Percentiles rank a stretch among this genome's conserved stretches.
Conservation (phyloP, 2,888 invertebrate genomes). For the Teleiodes luculella region DNA sequence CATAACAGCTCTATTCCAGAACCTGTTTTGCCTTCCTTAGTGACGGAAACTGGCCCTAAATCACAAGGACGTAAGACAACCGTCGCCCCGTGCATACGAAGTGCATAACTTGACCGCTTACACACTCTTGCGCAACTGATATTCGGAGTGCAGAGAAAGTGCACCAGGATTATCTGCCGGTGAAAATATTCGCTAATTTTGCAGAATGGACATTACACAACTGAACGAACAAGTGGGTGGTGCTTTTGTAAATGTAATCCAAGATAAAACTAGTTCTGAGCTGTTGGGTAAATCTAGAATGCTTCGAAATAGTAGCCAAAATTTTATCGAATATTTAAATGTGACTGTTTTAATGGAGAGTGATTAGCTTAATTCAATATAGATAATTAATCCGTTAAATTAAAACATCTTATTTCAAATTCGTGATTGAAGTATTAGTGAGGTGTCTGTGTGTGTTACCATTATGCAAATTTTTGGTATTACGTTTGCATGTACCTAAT, state of each 20-base stretch:
- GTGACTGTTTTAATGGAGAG: background rate
- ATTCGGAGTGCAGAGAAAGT: conserved; percentile 59
- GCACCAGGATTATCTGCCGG: conserved; percentile 41
- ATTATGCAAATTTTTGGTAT: background rate
- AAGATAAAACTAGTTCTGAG: background rate
- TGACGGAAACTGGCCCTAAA: conserved; percentile 8
- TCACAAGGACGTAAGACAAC: background rate
- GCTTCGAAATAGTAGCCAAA: background rate
- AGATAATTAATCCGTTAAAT: no score
- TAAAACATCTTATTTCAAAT: background rate
- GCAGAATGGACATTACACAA: conserved; percentile 26
- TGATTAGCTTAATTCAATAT: background rate
- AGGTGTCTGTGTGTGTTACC: no score
- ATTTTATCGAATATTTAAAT: background rate
- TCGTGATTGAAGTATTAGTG: background rate
- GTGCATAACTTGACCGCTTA: conserved; percentile 19
- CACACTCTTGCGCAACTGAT: conserved; percentile 36
- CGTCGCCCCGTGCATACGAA: conserved; percentile 10
- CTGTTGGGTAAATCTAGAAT: background rate
- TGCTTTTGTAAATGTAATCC: conserved; percentile 7
- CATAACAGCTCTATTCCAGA: background rate
- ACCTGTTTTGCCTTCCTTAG: background rate
- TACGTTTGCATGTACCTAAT: background rate
- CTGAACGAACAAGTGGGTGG: conserved; percentile 3
- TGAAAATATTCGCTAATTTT: conserved; percentile 49